Percentiles rank a stretch among this genome's conserved stretches.
Conservation (phyloP, 2,888 invertebrate species). For the Lasioglossum calceatum region DNA sequence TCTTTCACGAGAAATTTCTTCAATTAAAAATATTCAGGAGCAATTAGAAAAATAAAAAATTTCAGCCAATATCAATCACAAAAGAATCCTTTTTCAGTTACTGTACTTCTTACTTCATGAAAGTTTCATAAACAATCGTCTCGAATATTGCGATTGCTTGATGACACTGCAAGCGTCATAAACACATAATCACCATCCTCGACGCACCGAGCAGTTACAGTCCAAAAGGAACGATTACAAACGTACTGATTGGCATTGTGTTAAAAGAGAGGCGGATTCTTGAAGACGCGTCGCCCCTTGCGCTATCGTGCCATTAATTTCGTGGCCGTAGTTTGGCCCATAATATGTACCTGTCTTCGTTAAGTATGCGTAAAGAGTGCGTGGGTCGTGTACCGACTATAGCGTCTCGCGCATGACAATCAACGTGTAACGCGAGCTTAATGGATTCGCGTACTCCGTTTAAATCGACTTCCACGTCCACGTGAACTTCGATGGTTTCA, state of each 20-base stretch:
- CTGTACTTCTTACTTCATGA: no score
- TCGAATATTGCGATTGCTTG: no score
- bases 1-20: no score
- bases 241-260: conserved; percentile 25
- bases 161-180: not conserved
- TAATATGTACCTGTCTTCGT: conserved; percentile 67
- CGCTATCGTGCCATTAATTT: conserved; percentile 60
- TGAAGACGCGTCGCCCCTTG: conserved; percentile 26
- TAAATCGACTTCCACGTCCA: conserved; percentile 56
- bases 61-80: not conserved
- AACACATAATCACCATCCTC: not conserved
- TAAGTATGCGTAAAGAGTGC: conserved; percentile 69
- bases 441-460: conserved; percentile 59
- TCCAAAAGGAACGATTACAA: not conserved
- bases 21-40: no score
- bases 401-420: conserved; percentile 68
- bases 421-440: conserved; percentile 57
- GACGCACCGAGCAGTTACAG: not conserved
- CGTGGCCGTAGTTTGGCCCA: conserved; percentile 55
- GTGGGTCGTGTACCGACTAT: conserved; percentile 66
- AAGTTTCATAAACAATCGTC: no score
- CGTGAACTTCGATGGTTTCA: conserved; percentile 51
- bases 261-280: conserved; percentile 29
- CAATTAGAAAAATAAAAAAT: not conserved
- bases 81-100: not conserved